These are phyloP conservation scores for Sciurus niger DNA, from an alignment of 2,113 vertebrate genomes.

Conservation along the genomic window DNA sequence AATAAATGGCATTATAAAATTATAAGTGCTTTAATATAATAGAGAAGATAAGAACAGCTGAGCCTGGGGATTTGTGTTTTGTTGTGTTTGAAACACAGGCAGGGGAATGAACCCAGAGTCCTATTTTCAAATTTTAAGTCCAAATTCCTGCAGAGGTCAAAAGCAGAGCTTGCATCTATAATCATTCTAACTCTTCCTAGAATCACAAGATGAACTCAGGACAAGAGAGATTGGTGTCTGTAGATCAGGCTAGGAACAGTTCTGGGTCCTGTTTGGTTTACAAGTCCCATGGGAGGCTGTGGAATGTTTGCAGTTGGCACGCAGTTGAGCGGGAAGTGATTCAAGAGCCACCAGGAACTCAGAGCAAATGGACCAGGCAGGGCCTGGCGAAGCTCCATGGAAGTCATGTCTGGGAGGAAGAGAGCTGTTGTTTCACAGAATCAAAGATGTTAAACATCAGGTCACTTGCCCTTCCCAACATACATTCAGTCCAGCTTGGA, in stretches of 20 bases:
- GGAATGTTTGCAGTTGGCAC: slow-evolving; percentile 72
- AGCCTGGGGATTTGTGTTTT: not conserved
- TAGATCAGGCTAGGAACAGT: slow-evolving; percentile 62
- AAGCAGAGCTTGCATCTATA: slow-evolving; percentile 58
- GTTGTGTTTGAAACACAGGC: not conserved
- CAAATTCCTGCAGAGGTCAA: slow-evolving; percentile 47
- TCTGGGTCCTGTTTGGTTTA: slow-evolving; percentile 59
- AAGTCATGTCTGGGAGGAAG: slow-evolving; percentile 61
- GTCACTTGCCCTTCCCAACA: slow-evolving; percentile 28
- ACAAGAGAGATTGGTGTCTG: slow-evolving; percentile 41
- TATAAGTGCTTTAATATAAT: not conserved
- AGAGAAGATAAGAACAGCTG: not conserved
- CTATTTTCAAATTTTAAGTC: slow-evolving; percentile 37
- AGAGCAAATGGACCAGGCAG: not conserved
- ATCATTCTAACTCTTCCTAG: slow-evolving; percentile 39
- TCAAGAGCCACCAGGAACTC: slow-evolving; percentile 41
- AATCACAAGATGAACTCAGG: slow-evolving; percentile 59
- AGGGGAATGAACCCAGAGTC: not conserved
- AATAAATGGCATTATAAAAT: not conserved
- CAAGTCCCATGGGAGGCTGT: slow-evolving; percentile 28
- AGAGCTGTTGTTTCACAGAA: slow-evolving; percentile 44
- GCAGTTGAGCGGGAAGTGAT: slow-evolving; percentile 31
- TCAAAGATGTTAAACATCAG: slow-evolving; percentile 52
- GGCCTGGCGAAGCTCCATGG: slow-evolving; percentile 26
- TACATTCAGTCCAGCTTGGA: slow-evolving; percentile 40